These are phyloP conservation scores for Euwallacea fornicatus DNA, from an alignment of 1,140 invertebrate species.

Conservation along the genomic window DNA sequence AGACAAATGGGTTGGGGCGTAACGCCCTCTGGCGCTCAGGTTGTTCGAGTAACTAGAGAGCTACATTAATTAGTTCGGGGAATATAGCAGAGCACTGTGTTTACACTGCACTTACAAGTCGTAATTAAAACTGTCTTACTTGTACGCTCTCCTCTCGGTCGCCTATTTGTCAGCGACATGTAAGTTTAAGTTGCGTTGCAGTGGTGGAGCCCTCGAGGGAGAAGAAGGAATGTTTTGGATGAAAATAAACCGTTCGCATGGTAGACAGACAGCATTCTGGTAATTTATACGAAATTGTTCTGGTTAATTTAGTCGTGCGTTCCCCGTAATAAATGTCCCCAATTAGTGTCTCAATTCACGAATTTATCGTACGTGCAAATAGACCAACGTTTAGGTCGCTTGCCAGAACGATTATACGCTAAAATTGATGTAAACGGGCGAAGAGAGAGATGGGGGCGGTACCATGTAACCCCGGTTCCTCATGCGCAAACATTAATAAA, in stretches of 20 bases:
- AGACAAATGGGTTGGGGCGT: slow-evolving; percentile 10
- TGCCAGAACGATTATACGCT: slow-evolving; percentile 37
- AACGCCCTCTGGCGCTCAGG: slow-evolving; percentile 22
- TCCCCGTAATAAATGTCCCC: slow-evolving; percentile 35
- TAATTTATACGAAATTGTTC: slow-evolving; percentile 34
- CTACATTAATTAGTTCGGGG: slow-evolving; percentile 35
- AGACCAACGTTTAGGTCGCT: slow-evolving; percentile 36
- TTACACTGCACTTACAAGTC: slow-evolving; percentile 38
- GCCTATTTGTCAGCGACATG: slow-evolving; percentile 5
- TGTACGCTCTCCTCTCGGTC: slow-evolving; percentile 20
- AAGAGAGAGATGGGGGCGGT: neutral
- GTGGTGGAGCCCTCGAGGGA: neutral
- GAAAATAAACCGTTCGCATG: neutral
- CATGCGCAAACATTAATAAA: slow-evolving; percentile 19
- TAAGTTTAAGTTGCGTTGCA: slow-evolving; percentile 1
- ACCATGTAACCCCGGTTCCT: neutral
- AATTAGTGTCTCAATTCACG: slow-evolving; percentile 36
- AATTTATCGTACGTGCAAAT: slow-evolving; percentile 39
- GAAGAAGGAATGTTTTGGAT: neutral
- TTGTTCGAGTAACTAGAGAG: slow-evolving; percentile 31
- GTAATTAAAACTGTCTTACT: slow-evolving; percentile 39
- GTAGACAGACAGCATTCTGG: neutral
- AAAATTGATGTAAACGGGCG: slow-evolving; percentile 31
- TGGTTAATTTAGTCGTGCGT: slow-evolving; percentile 34
- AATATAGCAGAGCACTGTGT: slow-evolving; percentile 36